A percentile compares a stretch with the other conserved stretches of the same genome.
These are phyloP conservation scores for Emys orbicularis DNA, from an alignment of 2,797 vertebrate species.

Conservation along the genomic window DNA sequence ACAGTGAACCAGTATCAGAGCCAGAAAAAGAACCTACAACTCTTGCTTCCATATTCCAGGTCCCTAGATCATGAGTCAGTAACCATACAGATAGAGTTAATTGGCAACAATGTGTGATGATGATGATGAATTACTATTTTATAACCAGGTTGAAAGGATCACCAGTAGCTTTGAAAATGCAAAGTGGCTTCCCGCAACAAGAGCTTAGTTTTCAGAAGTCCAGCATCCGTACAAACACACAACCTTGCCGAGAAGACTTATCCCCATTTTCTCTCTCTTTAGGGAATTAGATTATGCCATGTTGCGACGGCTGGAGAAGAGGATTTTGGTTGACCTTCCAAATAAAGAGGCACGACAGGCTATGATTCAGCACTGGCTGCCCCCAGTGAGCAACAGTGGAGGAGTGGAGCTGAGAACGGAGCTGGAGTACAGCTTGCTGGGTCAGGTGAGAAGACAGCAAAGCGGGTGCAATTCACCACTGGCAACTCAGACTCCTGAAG, in stretches of 20 bases:
- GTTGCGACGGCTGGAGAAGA: constrained; percentile 94
- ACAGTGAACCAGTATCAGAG: neutral
- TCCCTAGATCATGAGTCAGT: neutral
- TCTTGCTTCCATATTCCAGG: neutral
- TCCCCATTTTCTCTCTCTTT: neutral
- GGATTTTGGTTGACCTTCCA: constrained; percentile 94
- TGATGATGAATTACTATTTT: neutral
- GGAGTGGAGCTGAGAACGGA: constrained; percentile 87
- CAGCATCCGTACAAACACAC: rapidly evolving
- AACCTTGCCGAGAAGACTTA: rapidly evolving
- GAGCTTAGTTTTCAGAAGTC: neutral
- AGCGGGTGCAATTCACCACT: rapidly evolving
- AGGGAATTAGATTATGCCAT: constrained; percentile 97
- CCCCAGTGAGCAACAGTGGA: constrained; percentile 84
- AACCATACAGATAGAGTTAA: neutral
- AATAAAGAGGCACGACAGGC: constrained; percentile 85
- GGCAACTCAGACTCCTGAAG: rapidly evolving
- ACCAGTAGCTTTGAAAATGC: neutral
- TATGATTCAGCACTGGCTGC: constrained; percentile 95
- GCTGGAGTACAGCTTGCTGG: constrained; percentile 87
- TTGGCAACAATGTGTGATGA: neutral
- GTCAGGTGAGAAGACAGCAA: constrained; percentile 80
- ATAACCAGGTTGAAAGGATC: neutral
- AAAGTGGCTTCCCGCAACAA: rapidly evolving
- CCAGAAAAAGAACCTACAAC: neutral